These are phyloP conservation scores for Pionites leucogaster DNA, from an alignment of 2,113 vertebrate species.

Conservation along the genomic window DNA sequence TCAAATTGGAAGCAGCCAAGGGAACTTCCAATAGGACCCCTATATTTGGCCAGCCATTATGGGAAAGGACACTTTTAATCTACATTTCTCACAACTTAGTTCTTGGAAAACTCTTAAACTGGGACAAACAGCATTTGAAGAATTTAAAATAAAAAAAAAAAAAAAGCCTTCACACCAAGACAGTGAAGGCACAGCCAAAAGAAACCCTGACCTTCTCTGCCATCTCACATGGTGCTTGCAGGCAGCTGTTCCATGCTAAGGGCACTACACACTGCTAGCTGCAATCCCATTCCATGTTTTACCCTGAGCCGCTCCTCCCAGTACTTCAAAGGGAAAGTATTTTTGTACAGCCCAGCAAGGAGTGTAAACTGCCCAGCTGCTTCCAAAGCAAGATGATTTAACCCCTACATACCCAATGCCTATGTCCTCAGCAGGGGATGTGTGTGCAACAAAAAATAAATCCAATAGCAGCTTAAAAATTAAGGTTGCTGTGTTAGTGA, in stretches of 20 bases:
- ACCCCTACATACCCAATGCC: slow-evolving; percentile 53
- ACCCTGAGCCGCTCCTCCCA: slow-evolving; percentile 66
- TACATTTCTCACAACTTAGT: background rate
- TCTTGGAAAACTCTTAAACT: background rate
- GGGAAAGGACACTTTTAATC: background rate
- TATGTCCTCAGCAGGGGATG: background rate
- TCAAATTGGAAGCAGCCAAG: background rate
- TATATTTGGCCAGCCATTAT: background rate
- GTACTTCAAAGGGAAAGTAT: slow-evolving; percentile 83
- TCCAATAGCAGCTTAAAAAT: background rate
- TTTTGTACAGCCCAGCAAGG: slow-evolving; percentile 81
- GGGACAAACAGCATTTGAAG: background rate
- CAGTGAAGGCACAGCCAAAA: background rate
- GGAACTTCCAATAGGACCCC: background rate
- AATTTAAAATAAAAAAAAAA: background rate
- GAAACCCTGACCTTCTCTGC: background rate
- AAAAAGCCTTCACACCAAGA: background rate
- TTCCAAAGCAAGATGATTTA: slow-evolving; percentile 73
- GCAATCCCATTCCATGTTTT: slow-evolving; percentile 73
- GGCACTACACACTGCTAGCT: background rate
- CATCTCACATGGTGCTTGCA: background rate
- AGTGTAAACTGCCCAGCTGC: slow-evolving; percentile 82
- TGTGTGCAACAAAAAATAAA: background rate
- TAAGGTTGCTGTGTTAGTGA: background rate
- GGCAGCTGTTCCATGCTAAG: background rate